A percentile compares a stretch with the other conserved stretches of the same genome.
Evolutionary conservation across 2,797 vertebrate species (phyloP).

Genomic region (Galago senegalensis): DNA sequence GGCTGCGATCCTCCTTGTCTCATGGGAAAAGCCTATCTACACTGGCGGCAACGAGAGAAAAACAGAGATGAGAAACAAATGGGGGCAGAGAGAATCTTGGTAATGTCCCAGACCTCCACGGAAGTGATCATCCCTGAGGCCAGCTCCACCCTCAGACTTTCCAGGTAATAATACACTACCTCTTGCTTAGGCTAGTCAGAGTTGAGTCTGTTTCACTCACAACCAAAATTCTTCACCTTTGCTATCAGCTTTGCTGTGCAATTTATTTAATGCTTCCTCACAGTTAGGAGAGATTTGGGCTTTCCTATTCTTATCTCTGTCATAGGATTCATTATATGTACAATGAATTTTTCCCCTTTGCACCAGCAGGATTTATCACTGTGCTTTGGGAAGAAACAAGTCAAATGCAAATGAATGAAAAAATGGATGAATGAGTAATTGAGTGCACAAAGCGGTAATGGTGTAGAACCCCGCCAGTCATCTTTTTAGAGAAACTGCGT

Average conservation of each 20-base stretch:
- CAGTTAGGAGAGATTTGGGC: background rate
- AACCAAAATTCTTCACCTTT: background rate
- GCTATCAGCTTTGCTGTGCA: background rate
- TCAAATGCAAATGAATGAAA: background rate
- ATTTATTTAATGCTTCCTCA: background rate
- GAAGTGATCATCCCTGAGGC: background rate
- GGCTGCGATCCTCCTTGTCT: background rate
- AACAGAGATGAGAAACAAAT: background rate
- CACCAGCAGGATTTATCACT: background rate
- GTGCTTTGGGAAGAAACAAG: background rate
- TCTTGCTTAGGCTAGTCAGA: slow-evolving; percentile 8
- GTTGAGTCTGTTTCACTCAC: background rate
- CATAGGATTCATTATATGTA: background rate
- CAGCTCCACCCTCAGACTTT: background rate
- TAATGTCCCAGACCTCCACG: background rate
- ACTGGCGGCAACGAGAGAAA: background rate
- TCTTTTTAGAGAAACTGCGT: background rate
- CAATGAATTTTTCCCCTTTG: background rate
- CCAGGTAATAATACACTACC: background rate
- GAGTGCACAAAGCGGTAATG: background rate
- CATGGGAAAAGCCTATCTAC: background rate
- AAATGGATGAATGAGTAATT: background rate
- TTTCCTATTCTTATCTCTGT: slow-evolving; percentile 26
- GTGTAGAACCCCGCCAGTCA: background rate
- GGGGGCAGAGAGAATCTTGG: background rate